phyloP scores from a whole-genome alignment of 1,140 invertebrate species.

The Adelges cooleyi region DNA sequence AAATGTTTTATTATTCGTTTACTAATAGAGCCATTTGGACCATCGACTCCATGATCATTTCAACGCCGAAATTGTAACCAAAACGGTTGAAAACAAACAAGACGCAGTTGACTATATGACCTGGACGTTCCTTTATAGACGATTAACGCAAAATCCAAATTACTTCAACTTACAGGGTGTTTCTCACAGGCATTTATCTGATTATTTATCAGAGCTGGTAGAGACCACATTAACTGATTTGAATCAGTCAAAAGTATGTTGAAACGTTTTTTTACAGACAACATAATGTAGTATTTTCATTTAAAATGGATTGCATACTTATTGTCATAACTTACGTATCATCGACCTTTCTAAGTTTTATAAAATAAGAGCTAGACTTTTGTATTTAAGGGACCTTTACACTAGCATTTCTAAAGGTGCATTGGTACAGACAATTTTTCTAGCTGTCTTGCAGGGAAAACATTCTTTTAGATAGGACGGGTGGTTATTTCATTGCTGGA shows the following conservation, averaged over 20 bases:
- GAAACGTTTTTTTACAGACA: too few species aligned
- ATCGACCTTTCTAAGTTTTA: too few species aligned
- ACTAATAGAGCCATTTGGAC: constrained; percentile 83
- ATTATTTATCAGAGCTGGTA: constrained; percentile 96
- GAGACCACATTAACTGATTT: constrained; percentile 91
- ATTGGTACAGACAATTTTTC: too few species aligned
- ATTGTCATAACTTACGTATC: too few species aligned
- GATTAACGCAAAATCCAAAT: constrained; percentile 98
- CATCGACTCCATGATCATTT: constrained; percentile 98
- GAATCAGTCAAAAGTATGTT: constrained; percentile 83
- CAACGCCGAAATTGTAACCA: constrained; percentile 98
- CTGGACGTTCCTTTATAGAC: constrained; percentile 95
- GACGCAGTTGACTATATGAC: constrained; percentile 99
- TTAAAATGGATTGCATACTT: too few species aligned
- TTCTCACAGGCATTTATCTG: constrained; percentile 91
- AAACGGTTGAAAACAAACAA: constrained; percentile 99
- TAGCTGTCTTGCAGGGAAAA: too few species aligned
- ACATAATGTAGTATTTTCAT: too few species aligned
- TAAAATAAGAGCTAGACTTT: too few species aligned
- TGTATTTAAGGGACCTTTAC: too few species aligned
- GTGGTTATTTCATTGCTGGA: too few species aligned
- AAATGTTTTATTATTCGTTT: constrained; percentile 30
- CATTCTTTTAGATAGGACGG: too few species aligned
- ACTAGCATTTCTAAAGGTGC: too few species aligned
- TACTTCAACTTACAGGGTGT: constrained; percentile 98